Percentiles rank a stretch among this genome's conserved stretches.
These are phyloP conservation scores for Microtus richardsoni DNA, from an alignment of 2,113 vertebrate genomes.

Conservation along the genomic window DNA sequence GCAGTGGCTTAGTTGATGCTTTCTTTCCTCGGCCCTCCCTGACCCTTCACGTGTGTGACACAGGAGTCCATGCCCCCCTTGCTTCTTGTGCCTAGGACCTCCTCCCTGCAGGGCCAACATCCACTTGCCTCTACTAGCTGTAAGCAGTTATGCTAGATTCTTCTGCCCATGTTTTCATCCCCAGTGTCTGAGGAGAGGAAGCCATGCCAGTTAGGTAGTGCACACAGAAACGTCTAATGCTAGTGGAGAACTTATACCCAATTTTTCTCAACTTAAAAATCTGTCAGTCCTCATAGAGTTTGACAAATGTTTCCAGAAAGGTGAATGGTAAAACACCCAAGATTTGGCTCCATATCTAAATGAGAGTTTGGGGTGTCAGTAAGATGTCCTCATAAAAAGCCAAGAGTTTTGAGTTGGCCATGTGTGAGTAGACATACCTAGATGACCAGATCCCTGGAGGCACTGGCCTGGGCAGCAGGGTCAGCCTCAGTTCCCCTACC, in stretches of 20 bases:
- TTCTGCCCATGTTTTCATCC: neutral
- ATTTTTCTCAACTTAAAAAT: neutral
- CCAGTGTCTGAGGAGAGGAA: neutral
- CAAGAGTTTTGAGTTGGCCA: neutral
- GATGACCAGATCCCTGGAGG: neutral
- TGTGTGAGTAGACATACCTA: accelerated
- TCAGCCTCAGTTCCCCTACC: neutral
- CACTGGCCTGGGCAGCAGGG: neutral
- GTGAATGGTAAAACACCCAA: neutral
- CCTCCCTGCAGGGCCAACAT: neutral
- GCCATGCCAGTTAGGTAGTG: neutral
- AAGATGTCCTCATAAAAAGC: neutral
- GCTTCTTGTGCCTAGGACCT: neutral
- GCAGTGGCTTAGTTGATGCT: neutral
- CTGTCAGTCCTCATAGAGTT: neutral
- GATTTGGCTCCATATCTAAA: neutral
- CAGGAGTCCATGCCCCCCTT: neutral
- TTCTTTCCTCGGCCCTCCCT: neutral
- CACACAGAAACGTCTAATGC: neutral
- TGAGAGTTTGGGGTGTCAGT: neutral
- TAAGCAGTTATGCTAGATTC: neutral
- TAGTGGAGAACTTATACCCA: neutral
- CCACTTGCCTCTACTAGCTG: neutral
- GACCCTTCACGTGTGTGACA: neutral
- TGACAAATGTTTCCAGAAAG: conserved; percentile 10